A percentile compares a stretch with the other conserved stretches of the same genome.
These are phyloP conservation scores for Cheumatopsyche charites DNA, from an alignment of 1,140 invertebrate genomes.

Conservation along the genomic window DNA sequence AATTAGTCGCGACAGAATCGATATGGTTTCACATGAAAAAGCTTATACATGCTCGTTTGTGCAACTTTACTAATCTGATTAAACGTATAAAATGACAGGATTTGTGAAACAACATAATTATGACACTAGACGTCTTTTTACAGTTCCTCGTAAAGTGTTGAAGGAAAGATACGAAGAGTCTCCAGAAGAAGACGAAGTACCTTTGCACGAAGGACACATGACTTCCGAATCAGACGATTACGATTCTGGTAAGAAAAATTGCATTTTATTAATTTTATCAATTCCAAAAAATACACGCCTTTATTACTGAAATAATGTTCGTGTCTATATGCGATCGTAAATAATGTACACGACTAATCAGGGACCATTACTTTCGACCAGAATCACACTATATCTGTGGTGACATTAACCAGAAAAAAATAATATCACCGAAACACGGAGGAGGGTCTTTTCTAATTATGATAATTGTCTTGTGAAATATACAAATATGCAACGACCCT, in stretches of 20 bases:
- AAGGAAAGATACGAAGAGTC: conserved; percentile 77
- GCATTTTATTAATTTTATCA: not conserved
- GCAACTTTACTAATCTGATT: too few relatives aligned
- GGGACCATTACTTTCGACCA: conserved; percentile 29
- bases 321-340: conserved; percentile 28
- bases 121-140: conserved; percentile 47
- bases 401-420: not conserved
- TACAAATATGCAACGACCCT: too few relatives aligned
- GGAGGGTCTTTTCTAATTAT: too few relatives aligned
- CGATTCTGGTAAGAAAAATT: conserved; percentile 53
- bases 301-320: conserved; percentile 10
- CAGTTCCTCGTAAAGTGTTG: conserved; percentile 83
- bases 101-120: too few relatives aligned
- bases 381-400: conserved; percentile 19
- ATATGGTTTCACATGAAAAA: too few relatives aligned
- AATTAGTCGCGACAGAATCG: too few relatives aligned
- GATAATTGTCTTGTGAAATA: too few relatives aligned
- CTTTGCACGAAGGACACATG: conserved; percentile 52
- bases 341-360: conserved; percentile 34
- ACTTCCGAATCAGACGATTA: conserved; percentile 59
- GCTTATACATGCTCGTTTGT: too few relatives aligned
- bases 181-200: conserved; percentile 72
- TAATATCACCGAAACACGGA: not conserved
- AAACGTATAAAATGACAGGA: too few relatives aligned
- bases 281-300: not conserved